phyloP scores from a whole-genome alignment of 2,113 vertebrate species.

The Taurulus bubalis region DNA sequence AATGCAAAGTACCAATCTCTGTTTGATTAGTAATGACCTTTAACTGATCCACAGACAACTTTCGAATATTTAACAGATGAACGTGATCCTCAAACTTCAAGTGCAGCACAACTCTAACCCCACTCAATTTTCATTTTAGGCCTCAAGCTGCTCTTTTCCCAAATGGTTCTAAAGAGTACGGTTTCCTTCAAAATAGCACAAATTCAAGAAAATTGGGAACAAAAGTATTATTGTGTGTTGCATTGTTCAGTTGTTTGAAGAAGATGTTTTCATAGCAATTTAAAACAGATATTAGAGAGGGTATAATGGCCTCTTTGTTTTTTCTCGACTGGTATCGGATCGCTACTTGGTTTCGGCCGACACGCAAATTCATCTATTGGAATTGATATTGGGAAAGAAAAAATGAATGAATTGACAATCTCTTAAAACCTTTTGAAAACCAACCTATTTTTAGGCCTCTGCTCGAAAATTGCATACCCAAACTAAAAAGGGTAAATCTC shows the following conservation, averaged over 20 bases:
- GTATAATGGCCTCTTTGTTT: neutral
- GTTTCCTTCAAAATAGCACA: neutral
- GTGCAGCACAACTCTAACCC: neutral
- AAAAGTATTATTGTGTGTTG: neutral
- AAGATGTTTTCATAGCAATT: neutral
- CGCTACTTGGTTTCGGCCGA: neutral
- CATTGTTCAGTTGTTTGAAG: neutral
- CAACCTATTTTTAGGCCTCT: too few relatives aligned
- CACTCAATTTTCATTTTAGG: neutral
- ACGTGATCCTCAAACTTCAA: neutral
- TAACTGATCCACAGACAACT: neutral
- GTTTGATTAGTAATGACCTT: constrained; percentile 8
- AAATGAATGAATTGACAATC: neutral
- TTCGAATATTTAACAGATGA: neutral
- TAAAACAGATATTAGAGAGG: neutral
- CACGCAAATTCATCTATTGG: neutral
- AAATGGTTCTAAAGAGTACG: neutral
- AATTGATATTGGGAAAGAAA: neutral
- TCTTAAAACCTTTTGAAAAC: too few relatives aligned
- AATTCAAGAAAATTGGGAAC: neutral
- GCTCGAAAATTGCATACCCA: too few relatives aligned
- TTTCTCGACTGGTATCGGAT: neutral
- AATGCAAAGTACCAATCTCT: neutral
- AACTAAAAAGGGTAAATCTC: too few relatives aligned
- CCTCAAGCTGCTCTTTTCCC: neutral